Evolutionary conservation across 2,113 vertebrate species (phyloP), one percentile per base, ranked within the genome.

Genomic region (Cephalophus harveyi): DNA sequence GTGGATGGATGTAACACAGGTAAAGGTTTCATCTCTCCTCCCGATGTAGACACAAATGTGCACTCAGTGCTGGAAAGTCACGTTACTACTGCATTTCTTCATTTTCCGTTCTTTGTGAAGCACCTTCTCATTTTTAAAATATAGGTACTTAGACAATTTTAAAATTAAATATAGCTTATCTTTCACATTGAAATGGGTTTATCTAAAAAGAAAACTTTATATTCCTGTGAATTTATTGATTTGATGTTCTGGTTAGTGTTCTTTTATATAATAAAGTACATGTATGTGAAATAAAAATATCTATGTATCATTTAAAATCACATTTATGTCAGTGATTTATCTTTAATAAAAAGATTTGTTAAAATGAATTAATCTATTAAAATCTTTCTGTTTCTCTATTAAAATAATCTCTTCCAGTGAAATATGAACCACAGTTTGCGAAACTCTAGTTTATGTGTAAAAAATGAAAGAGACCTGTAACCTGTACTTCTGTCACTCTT

Each of bases 261-360:
- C 40, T 87, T 27, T 59, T 54, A 59, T 9, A 48, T 60, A 28
- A 27, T 90, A 52, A 88, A 88, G 33, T 74, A 30, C 2, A 85
- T 46, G 55, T 94, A 59, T 60, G 46, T 92, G 62, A 43, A 79
- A 90, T 91, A 94, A 89, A 91, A 94, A 76, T 94, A 78, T 83
- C 54, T 76, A 17, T 36, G 4, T 87, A 87, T 78, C 36, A 79
- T 17, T 48, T 78, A 33, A 85, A 96, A 88, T 90, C 74, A 85
- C 50, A 87, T n/a, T 43, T 55, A 76, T 91, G 17, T 55, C 55
- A 96, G 27, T 85, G 33, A 52, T 81, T 81, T 81, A 33, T 52
- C 48, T 81, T 81, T 81, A 81, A 81, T 90, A 30, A 57, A 90
- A 40, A 91, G 17, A 54, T 36, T 50, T 87, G 59, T 84, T 87